Percentiles rank a stretch among this genome's conserved stretches.
Conservation (phyloP, 2,888 invertebrate genomes). For the Ctena decussata region DNA sequence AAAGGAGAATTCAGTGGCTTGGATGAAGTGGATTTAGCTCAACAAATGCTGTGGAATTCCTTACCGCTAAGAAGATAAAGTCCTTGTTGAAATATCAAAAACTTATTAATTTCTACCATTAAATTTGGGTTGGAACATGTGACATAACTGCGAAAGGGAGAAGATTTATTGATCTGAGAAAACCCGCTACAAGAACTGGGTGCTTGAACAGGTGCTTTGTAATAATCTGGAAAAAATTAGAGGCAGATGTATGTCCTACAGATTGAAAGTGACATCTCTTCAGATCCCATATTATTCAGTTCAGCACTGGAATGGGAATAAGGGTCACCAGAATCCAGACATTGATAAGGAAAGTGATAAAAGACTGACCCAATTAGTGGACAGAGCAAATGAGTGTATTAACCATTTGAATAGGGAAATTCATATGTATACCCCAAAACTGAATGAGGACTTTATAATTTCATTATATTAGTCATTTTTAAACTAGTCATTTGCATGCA, state of each 20-base stretch:
- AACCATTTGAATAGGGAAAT: background rate
- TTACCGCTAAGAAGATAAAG: background rate
- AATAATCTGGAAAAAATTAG: slow-evolving; percentile 5
- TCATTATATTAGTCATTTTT: no score
- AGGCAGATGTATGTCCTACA: no score
- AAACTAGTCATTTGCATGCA: no score
- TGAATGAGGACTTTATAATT: slow-evolving; percentile 12
- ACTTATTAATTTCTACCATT: background rate
- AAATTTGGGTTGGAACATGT: slow-evolving; percentile 26
- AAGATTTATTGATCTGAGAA: no score
- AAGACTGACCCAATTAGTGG: no score
- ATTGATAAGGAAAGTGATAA: no score
- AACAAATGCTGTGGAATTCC: background rate
- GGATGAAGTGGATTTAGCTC: slow-evolving; percentile 7
- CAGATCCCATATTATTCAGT: slow-evolving; percentile 26
- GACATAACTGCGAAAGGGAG: slow-evolving; percentile 23
- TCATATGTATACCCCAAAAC: background rate
- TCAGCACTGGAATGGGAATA: slow-evolving; percentile 15
- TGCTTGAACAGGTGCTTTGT: background rate
- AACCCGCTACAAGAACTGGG: background rate
- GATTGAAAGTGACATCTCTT: slow-evolving; percentile 4
- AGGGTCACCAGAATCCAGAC: slow-evolving; percentile 21
- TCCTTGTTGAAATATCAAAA: background rate
- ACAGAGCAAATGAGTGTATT: background rate
- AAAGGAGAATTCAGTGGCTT: background rate